Conservation (phyloP, 2,113 vertebrate species). For the Cryptomyrus ogoouensis region DNA sequence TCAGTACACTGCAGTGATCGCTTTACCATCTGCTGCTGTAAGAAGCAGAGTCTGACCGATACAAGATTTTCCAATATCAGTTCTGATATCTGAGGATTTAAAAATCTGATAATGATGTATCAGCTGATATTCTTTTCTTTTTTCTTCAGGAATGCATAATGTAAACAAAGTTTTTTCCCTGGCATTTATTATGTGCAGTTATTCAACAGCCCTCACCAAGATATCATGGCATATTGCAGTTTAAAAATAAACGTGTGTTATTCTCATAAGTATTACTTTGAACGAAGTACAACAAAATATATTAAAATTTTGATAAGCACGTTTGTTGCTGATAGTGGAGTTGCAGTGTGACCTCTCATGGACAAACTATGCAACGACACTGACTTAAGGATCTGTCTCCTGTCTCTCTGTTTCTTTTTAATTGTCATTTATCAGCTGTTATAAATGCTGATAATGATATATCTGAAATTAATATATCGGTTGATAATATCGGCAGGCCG, state of each 20-base stretch:
- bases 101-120: neutral
- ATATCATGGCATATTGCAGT: neutral
- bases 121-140: neutral
- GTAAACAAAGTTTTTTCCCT: neutral
- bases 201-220: neutral
- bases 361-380: neutral
- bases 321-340: neutral
- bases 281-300: neutral
- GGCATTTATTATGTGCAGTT: neutral
- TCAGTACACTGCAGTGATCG: neutral
- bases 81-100: neutral
- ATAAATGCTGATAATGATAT: neutral
- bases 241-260: neutral
- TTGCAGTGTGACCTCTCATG: neutral
- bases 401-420: neutral
- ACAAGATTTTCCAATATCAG: neutral
- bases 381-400: neutral
- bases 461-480: neutral
- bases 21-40: neutral
- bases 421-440: neutral
- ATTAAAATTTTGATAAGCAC: neutral
- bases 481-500: neutral
- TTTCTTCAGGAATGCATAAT: neutral
- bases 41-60: neutral
- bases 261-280: neutral